A percentile compares a stretch with the other conserved stretches of the same genome.
Conservation (phyloP, 2,113 vertebrate species). For the Sturnus vulgaris region DNA sequence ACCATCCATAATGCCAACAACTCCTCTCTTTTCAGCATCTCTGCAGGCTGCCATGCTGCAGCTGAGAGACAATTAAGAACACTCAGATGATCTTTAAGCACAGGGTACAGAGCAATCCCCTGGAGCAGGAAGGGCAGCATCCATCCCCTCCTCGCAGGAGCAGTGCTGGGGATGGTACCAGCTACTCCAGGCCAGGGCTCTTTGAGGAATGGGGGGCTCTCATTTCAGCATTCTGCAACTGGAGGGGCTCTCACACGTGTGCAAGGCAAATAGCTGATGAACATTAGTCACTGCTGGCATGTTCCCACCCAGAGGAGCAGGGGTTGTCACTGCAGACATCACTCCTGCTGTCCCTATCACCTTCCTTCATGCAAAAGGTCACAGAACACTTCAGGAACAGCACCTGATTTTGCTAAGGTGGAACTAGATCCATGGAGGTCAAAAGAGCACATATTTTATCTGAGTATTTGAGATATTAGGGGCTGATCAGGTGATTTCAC, state of each 20-base stretch:
- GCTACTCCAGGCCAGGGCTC: neutral
- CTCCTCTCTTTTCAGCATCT: neutral
- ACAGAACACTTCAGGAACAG: neutral
- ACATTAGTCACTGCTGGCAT: rapidly evolving
- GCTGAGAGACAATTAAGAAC: neutral
- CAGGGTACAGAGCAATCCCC: neutral
- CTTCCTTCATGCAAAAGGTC: neutral
- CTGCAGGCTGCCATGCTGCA: neutral
- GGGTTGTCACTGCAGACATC: neutral
- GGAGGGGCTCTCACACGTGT: rapidly evolving
- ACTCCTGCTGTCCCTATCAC: neutral
- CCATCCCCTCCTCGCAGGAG: neutral
- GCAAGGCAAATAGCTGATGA: rapidly evolving
- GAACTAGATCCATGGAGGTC: neutral
- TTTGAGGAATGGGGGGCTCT: neutral
- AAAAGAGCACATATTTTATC: neutral
- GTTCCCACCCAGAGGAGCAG: neutral
- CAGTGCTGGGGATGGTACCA: rapidly evolving
- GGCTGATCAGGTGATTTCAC: neutral
- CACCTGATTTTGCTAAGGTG: neutral
- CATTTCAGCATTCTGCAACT: neutral
- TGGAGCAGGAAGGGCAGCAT: neutral
- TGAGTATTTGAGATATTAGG: neutral
- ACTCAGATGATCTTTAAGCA: neutral
- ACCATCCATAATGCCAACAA: neutral